Conservation (phyloP, 2,888 invertebrate genomes). For the Choristoneura rosaceana region DNA sequence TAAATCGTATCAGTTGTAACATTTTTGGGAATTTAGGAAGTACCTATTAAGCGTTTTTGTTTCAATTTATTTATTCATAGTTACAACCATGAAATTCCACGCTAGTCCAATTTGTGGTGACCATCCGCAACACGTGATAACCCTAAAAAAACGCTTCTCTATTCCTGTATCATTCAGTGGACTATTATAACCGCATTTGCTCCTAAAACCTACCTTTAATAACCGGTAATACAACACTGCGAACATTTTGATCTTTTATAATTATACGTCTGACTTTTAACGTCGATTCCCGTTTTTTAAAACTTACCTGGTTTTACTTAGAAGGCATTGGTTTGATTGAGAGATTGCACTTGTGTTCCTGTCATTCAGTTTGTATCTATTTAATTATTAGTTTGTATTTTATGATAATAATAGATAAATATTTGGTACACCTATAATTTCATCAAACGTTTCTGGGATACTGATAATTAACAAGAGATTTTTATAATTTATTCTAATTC, state of each 20-base stretch:
- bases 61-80: background rate
- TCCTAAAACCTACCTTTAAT: constrained; percentile 75
- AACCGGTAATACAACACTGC: constrained; percentile 68
- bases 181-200: constrained; percentile 83
- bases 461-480: constrained; percentile 26
- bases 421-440: constrained; percentile 38
- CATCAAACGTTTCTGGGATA: constrained; percentile 21
- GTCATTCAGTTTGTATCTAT: constrained; percentile 60
- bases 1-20: too few relatives aligned
- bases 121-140: constrained; percentile 24
- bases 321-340: constrained; percentile 67
- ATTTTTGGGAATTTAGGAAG: too few relatives aligned
- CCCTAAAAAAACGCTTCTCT: constrained; percentile 55
- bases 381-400: constrained; percentile 58
- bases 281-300: constrained; percentile 70
- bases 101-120: constrained; percentile 16
- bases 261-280: constrained; percentile 76
- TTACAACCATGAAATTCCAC: background rate
- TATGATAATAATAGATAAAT: constrained; percentile 40
- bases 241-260: constrained; percentile 78
- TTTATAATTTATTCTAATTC: constrained; percentile 31
- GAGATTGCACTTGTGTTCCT: constrained; percentile 62
- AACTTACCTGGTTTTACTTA: constrained; percentile 70
- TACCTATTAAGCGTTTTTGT: too few relatives aligned
- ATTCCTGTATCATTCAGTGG: constrained; percentile 69